phyloP scores from a whole-genome alignment of 2,888 invertebrate genomes.

The Acanthopleura granulata region DNA sequence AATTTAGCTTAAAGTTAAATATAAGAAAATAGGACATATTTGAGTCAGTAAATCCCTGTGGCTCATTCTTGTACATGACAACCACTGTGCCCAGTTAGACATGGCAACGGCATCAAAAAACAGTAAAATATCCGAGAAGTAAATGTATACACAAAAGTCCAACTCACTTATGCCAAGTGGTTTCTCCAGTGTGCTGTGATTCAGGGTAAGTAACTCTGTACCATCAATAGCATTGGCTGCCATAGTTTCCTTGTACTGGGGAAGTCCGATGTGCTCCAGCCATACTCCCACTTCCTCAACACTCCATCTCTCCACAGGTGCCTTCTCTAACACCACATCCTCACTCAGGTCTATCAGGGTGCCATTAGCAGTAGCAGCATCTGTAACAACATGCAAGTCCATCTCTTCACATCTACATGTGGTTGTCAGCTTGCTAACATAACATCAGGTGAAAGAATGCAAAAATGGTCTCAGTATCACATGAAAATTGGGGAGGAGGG shows the following conservation, averaged over 20 bases:
- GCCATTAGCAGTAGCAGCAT: not conserved
- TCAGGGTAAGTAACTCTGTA: slow-evolving; percentile 73
- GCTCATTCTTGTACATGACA: too few species aligned
- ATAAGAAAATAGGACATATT: too few species aligned
- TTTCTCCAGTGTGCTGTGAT: slow-evolving; percentile 65
- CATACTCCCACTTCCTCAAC: slow-evolving; percentile 75
- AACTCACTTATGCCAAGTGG: slow-evolving; percentile 67
- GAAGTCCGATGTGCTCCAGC: slow-evolving; percentile 74
- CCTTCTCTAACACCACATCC: not conserved
- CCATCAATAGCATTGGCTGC: slow-evolving; percentile 74
- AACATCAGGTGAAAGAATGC: too few species aligned
- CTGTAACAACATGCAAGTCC: not conserved
- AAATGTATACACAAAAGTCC: not conserved
- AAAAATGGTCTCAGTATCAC: too few species aligned
- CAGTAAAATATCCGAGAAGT: too few species aligned
- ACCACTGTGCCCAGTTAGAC: too few species aligned
- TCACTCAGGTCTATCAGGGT: not conserved
- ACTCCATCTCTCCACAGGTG: slow-evolving; percentile 70
- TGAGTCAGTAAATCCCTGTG: too few species aligned
- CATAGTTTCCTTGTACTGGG: slow-evolving; percentile 71
- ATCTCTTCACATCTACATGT: too few species aligned
- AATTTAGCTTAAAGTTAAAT: too few species aligned
- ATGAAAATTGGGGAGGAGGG: too few species aligned
- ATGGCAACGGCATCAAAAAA: too few species aligned
- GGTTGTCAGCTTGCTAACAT: too few species aligned